Conservation (phyloP, 2,797 vertebrate species). For the Sparus aurata region DNA sequence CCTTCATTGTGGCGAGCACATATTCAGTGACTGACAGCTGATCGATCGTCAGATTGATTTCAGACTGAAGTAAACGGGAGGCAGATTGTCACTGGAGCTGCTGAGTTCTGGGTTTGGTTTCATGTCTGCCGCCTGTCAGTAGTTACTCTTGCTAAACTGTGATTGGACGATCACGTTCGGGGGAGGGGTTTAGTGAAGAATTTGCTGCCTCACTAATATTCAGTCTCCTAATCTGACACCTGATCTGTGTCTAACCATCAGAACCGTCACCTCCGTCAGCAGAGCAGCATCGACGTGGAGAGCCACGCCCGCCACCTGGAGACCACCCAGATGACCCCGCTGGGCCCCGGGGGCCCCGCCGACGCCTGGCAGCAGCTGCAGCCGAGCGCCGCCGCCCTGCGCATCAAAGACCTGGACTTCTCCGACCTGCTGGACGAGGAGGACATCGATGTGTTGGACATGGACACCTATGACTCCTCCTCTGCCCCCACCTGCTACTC, state of each 20-base stretch:
- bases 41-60: too few species aligned
- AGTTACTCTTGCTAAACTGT: not conserved
- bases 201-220: too few species aligned
- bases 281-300: slow-evolving; percentile 88
- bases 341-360: slow-evolving; percentile 73
- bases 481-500: slow-evolving; percentile 42
- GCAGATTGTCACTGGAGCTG: too few species aligned
- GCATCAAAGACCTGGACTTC: slow-evolving; percentile 97
- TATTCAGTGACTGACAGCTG: too few species aligned
- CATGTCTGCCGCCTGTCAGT: too few species aligned
- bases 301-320: slow-evolving; percentile 84
- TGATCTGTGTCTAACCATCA: slow-evolving; percentile 35
- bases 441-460: slow-evolving; percentile 91
- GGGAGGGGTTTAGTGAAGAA: not conserved
- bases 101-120: too few species aligned
- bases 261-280: slow-evolving; percentile 73
- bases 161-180: not conserved
- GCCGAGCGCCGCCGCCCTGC: slow-evolving; percentile 81
- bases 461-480: slow-evolving; percentile 74
- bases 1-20: too few species aligned
- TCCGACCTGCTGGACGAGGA: slow-evolving; percentile 96
- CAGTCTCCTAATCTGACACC: too few species aligned
- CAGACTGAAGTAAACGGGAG: too few species aligned
- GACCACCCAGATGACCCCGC: slow-evolving; percentile 81
- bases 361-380: slow-evolving; percentile 84